Conservation (phyloP, 2,888 invertebrate species). For the Thymelicus acteon region DNA sequence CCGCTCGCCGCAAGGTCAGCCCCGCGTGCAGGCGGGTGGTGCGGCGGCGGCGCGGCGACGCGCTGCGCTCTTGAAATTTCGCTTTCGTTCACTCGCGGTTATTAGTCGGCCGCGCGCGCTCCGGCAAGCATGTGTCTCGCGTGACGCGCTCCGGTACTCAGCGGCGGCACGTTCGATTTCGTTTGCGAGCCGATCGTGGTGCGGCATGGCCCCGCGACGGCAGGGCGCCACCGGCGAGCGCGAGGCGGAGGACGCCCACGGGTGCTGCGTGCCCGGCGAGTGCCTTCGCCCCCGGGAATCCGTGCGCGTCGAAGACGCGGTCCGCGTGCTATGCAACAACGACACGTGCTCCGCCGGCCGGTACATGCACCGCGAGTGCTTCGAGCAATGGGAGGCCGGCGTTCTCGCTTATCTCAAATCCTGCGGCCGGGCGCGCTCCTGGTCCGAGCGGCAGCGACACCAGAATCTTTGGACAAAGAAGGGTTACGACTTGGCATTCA, state of each 20-base stretch:
- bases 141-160: conserved; percentile 77
- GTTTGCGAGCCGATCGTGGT: conserved; percentile 68
- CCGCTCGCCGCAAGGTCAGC: conserved; percentile 51
- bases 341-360: conserved; percentile 94
- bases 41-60: conserved; percentile 65
- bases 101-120: conserved; percentile 86
- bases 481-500: conserved; percentile 97
- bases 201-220: conserved; percentile 81
- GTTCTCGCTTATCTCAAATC: conserved; percentile 95
- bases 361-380: conserved; percentile 98
- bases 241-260: conserved; percentile 81
- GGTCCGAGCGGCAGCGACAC: conserved; percentile 97
- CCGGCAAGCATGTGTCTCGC: conserved; percentile 84
- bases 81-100: conserved; percentile 87
- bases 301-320: conserved; percentile 88
- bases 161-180: conserved; percentile 75
- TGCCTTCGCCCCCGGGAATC: conserved; percentile 90
- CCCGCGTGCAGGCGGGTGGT: conserved; percentile 65
- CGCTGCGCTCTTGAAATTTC: conserved; percentile 88
- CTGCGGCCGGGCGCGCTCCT: conserved; percentile 95
- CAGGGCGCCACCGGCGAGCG: conserved; percentile 80
- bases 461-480: conserved; percentile 99
- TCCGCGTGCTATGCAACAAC: conserved; percentile 97
- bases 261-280: conserved; percentile 94
- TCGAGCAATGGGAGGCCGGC: conserved; percentile 96